Conservation (phyloP, 2,113 vertebrate species). For the Tragelaphus buxtoni region DNA sequence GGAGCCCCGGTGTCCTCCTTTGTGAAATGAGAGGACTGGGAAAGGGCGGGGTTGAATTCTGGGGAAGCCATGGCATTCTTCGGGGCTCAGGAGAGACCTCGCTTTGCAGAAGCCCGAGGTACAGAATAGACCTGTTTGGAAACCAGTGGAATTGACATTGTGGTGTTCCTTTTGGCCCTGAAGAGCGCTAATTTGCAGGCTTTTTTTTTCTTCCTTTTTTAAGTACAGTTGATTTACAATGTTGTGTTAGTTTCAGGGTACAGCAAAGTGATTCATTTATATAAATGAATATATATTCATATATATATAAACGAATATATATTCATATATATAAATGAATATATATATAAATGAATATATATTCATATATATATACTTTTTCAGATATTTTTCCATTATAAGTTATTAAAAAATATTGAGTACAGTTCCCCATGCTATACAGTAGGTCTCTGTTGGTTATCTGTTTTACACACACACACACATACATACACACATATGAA, state of each 20-base stretch:
- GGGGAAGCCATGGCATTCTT: no score
- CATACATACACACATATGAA: neutral
- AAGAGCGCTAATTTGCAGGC: neutral
- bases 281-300: no score
- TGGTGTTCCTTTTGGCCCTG: no score
- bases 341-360: neutral
- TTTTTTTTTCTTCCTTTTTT: neutral
- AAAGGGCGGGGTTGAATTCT: neutral
- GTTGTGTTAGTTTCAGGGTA: neutral
- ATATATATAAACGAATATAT: neutral
- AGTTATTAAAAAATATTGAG: neutral
- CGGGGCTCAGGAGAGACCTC: neutral
- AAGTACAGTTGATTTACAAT: neutral
- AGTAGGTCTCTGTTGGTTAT: neutral
- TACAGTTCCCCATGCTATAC: neutral
- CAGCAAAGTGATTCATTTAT: neutral
- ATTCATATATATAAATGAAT: neutral
- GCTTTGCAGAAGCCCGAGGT: neutral
- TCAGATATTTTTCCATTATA: neutral
- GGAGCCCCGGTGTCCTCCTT: accelerated
- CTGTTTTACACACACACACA: neutral
- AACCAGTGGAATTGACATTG: accelerated
- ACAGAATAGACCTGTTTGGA: neutral
- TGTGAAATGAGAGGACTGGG: neutral
- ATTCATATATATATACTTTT: neutral